phyloP scores from a whole-genome alignment of 2,113 vertebrate species.

The Bostrychus sinensis region DNA sequence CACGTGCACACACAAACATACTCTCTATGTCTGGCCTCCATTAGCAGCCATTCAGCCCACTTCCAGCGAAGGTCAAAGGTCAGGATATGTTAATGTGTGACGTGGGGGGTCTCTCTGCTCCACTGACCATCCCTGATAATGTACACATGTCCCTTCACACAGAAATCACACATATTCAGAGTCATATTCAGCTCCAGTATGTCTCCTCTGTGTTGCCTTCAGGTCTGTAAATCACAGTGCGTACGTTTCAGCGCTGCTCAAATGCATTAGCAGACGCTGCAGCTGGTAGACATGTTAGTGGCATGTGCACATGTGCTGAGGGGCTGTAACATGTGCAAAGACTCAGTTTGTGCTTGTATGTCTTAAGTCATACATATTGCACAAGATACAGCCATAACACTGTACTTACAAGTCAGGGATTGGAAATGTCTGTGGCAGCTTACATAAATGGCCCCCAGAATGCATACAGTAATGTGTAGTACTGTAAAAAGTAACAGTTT shows the following conservation, averaged over 20 bases:
- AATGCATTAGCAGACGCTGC: conserved; percentile 60
- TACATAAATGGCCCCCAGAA: too few species aligned
- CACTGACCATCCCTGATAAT: conserved; percentile 64
- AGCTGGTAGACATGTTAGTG: conserved; percentile 65
- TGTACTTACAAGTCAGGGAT: neutral
- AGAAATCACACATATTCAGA: conserved; percentile 16
- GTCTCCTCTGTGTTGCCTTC: conserved; percentile 39
- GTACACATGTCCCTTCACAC: conserved; percentile 25
- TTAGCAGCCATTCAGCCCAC: conserved; percentile 65
- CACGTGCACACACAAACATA: conserved; percentile 29
- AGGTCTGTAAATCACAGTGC: conserved; percentile 66
- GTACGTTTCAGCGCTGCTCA: conserved; percentile 43
- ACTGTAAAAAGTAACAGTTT: too few species aligned
- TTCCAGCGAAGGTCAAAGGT: conserved; percentile 67
- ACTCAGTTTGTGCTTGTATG: neutral
- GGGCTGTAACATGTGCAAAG: conserved; percentile 26
- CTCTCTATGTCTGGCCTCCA: conserved; percentile 70
- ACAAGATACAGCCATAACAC: neutral
- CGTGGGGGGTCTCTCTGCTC: conserved; percentile 73
- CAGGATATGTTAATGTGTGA: conserved; percentile 74
- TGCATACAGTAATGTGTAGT: too few species aligned
- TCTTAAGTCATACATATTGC: too few species aligned
- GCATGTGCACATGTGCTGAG: conserved; percentile 38
- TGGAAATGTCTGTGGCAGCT: too few species aligned
- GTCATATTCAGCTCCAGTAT: conserved; percentile 3